Evolutionary conservation across 2,797 vertebrate species (phyloP).

Genomic region (Dromococcyx pavoninus): DNA sequence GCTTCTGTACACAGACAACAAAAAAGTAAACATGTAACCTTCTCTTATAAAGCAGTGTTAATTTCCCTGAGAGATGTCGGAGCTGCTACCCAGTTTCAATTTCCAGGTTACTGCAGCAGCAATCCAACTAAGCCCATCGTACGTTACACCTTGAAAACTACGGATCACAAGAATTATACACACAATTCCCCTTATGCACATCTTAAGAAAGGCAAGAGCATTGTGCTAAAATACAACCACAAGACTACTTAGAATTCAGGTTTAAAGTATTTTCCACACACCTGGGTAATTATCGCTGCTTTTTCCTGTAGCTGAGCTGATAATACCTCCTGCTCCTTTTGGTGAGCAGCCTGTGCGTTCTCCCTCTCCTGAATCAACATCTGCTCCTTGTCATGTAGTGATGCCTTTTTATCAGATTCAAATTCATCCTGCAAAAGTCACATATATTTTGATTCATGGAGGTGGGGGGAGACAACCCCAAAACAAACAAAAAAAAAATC

Average conservation of each 20-base stretch:
- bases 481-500: background rate
- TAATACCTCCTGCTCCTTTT: constrained; percentile 78
- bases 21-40: background rate
- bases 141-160: background rate
- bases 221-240: background rate
- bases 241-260: background rate
- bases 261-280: constrained; percentile 31
- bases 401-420: constrained; percentile 77
- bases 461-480: too few species aligned
- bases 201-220: background rate
- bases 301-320: constrained; percentile 82
- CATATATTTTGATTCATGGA: background rate
- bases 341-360: constrained; percentile 70
- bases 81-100: background rate
- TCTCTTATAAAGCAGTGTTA: background rate
- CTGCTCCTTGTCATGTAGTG: constrained; percentile 72
- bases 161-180: background rate
- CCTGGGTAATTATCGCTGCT: constrained; percentile 80
- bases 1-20: background rate
- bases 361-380: constrained; percentile 58
- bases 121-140: background rate
- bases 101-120: background rate
- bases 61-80: background rate
- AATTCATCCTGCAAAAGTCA: constrained; percentile 78
- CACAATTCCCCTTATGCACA: background rate